Evolutionary conservation across 2,113 vertebrate species (phyloP).

Genomic region (Acanthochromis polyacanthus): DNA sequence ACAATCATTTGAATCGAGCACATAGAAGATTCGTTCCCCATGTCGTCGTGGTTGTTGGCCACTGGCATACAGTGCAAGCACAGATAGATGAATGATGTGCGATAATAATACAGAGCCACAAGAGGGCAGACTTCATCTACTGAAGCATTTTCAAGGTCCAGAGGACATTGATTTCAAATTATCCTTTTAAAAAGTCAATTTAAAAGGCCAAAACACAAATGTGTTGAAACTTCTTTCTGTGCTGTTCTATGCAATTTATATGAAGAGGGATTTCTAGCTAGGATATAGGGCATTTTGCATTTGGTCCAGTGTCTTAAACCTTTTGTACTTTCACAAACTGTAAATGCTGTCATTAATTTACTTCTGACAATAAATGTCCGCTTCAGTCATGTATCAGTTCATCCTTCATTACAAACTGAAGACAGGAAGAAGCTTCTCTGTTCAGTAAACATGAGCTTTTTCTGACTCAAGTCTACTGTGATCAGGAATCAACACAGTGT

Average conservation of each 20-base stretch:
- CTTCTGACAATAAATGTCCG: conserved; percentile 24
- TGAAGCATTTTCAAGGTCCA: conserved; percentile 40
- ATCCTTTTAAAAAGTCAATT: background rate
- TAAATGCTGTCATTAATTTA: conserved; percentile 30
- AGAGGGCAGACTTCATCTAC: conserved; percentile 59
- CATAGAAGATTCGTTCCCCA: conserved; percentile 48
- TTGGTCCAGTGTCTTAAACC: conserved; percentile 42
- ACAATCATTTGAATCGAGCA: conserved; percentile 79
- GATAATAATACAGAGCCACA: conserved; percentile 54
- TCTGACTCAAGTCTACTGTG: conserved; percentile 10
- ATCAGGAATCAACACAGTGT: conserved; percentile 15
- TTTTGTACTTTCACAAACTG: conserved; percentile 26
- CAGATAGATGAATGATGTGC: conserved; percentile 59
- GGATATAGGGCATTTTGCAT: background rate
- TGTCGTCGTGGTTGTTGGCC: conserved; percentile 22
- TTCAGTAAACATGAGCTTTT: conserved; percentile 6
- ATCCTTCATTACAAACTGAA: conserved; percentile 16
- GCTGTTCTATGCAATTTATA: background rate
- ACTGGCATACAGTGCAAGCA: conserved; percentile 54
- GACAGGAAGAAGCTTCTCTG: conserved; percentile 10
- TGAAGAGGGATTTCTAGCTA: conserved; percentile 18
- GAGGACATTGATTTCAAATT: conserved; percentile 19
- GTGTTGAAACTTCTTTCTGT: conserved; percentile 3
- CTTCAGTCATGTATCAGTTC: conserved; percentile 9
- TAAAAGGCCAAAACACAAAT: conserved; percentile 22